Evolutionary conservation across 2,888 invertebrate genomes (phyloP).

Genomic region (Apamea anceps): DNA sequence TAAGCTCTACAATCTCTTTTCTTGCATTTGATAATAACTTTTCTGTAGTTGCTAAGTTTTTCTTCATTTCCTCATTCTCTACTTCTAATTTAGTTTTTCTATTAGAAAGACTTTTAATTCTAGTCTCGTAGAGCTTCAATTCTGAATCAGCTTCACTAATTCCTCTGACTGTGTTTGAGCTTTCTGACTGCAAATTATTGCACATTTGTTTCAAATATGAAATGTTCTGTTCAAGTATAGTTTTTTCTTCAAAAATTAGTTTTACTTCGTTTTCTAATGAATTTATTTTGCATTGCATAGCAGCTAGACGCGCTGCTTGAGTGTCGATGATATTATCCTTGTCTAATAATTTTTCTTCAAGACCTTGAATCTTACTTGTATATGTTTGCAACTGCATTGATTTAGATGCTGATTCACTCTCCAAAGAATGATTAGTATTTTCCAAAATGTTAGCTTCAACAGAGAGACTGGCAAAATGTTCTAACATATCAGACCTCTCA

Average conservation of each 20-base stretch:
- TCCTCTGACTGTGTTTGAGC: slow-evolving; percentile 72
- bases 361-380: slow-evolving; percentile 87
- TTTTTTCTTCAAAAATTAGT: slow-evolving; percentile 84
- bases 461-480: slow-evolving; percentile 94
- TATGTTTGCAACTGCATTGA: slow-evolving; percentile 90
- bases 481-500: slow-evolving; percentile 94
- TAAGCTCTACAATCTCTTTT: slow-evolving; percentile 92
- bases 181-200: slow-evolving; percentile 80
- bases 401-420: slow-evolving; percentile 93
- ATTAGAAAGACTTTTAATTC: slow-evolving; percentile 86
- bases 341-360: slow-evolving; percentile 91
- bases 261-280: slow-evolving; percentile 86
- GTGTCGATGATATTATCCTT: slow-evolving; percentile 85
- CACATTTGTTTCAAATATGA: slow-evolving; percentile 86
- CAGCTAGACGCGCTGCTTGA: slow-evolving; percentile 81
- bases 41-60: slow-evolving; percentile 90
- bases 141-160: slow-evolving; percentile 82
- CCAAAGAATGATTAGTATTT: slow-evolving; percentile 94
- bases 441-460: slow-evolving; percentile 94
- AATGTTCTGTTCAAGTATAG: slow-evolving; percentile 84
- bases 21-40: slow-evolving; percentile 92
- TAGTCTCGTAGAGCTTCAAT: slow-evolving; percentile 86
- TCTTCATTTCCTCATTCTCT: slow-evolving; percentile 91
- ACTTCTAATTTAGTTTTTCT: slow-evolving; percentile 92
- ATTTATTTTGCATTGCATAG: slow-evolving; percentile 83